Base-by-base conservation (phyloP, 2,888 invertebrate genomes). In the Argyresthia albistria region DNA sequence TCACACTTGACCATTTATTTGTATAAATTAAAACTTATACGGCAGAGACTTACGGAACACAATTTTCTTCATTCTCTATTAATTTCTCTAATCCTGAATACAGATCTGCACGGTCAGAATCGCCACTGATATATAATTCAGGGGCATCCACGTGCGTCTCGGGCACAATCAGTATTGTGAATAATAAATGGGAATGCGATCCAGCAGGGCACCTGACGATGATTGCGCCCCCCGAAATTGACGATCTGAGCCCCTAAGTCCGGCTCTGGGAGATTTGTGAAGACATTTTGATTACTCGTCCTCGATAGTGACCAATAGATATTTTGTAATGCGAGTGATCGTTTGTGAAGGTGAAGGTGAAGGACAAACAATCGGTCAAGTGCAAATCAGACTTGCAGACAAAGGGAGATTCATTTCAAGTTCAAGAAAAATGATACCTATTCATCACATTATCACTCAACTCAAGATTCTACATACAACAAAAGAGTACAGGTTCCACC, bases 101-200 rank as follows among this genome's bases (percentile, higher is more conserved):
- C 51, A 49, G 60, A 73, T 78, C 63, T 56, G 57, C 11, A 42
- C 57, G 67, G 73, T 70, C 76, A 71, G 70, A 68, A 67, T 76
- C 68, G 72, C 78, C 77, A 55, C 65, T 66, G 66, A 83, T 86
- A 69, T 79, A 83, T 86, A 76, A 84, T 86, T 77, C 78, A 84
- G 61, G 52, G 64, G 66, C 69, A 77, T 76, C 78, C 80, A 76
- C 80, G 79, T 83, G 80, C 79, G 77, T 78, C 77, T 81, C 78
- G 79, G 80, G 86, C 87, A 82, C 87, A 88, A 88, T 88, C 87
- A 87, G 80, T 83, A 84, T 83, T 70, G 73, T 88, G 80, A 87
- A 88, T 88, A 83, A 87, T 87, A 72, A 73, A 87, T 86, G 73
- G 57, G 12, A 37, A 12, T 35, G 42, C 51, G 35, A 4, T 59